Evolutionary conservation across 2,113 vertebrate species (phyloP), one percentile per base, ranked within the genome.

Genomic region (Nestor notabilis): DNA sequence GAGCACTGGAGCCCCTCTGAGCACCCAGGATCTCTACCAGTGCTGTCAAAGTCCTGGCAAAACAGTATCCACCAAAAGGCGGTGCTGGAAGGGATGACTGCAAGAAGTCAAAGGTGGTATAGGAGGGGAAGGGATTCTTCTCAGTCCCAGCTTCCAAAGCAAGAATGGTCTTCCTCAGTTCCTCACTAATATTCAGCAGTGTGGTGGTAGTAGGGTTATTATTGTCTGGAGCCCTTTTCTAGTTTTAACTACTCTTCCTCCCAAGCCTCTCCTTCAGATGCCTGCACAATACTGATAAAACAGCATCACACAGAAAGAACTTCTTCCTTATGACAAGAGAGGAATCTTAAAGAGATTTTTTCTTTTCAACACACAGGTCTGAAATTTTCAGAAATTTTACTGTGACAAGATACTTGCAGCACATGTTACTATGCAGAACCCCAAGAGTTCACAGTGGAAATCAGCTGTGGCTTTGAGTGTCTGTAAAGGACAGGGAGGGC

Each of bases 51-150:
- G 11, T 3, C 43, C 55, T 7, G 31, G 60, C 19, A 12, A 7
- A 41, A 56, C 61, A 18, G 47, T 37, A 8, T 0, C 68, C 68
- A 7, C 60, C 52, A 5, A 5, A 10, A 55, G 25, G 25, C 11
- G 3, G n/a, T 1, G 37, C 28, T 39, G 41, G 60, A 37, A 49
- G 52, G 46, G 46, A 6, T 1, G 11, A 9, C 29, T 2, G 27
- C 14, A 7, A 19, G 39, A 8, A 17, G 60, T 2, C 56, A 7
- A 10, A 2, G 53, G 7, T 0, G 10, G 15, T 1, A 5, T 1
- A 33, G 31, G 21, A 70, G 28, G 37, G 25, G 44, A 69, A 41
- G 41, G 33, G 19, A 47, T 29, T 46, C 33, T 65, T 56, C 41
- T 53, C 65, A 41, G 35, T 77, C n/a, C n/a, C 56, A 29, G 18